Evolutionary conservation across 2,113 vertebrate genomes (phyloP).

Genomic region (Tenebrosternarchus preto): DNA sequence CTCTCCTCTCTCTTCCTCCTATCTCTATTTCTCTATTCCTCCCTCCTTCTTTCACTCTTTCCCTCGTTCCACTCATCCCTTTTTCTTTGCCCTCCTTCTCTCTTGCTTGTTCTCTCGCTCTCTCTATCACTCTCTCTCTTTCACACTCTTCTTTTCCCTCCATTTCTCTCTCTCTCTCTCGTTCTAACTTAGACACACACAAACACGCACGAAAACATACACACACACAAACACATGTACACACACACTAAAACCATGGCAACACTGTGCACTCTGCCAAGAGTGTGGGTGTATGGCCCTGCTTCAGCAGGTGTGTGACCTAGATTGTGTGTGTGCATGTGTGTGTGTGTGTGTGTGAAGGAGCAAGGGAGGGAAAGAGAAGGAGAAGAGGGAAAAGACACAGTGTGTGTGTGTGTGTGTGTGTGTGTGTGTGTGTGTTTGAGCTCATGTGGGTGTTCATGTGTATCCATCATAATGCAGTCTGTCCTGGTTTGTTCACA

Average conservation of each 20-base stretch:
- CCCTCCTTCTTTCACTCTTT: neutral
- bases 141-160: neutral
- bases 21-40: neutral
- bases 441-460: conserved; percentile 1
- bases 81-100: too few relatives aligned
- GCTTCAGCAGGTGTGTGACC: conserved; percentile 61
- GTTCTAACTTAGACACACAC: too few relatives aligned
- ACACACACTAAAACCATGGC: conserved; percentile 54
- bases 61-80: neutral
- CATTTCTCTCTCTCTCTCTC: too few relatives aligned
- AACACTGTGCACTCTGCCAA: conserved; percentile 56
- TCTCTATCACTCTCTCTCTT: conserved; percentile 31
- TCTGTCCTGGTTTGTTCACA: conserved; percentile 33
- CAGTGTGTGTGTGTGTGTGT: neutral
- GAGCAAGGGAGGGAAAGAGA: conserved; percentile 21
- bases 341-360: conserved; percentile 40
- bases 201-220: conserved; percentile 25
- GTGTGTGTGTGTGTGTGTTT: conserved; percentile 21
- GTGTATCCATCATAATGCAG: conserved; percentile 2
- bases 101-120: neutral
- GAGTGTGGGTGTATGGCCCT: conserved; percentile 51
- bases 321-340: conserved; percentile 51
- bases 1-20: neutral
- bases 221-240: conserved; percentile 34
- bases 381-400: conserved; percentile 19